Evolutionary conservation across 2,113 vertebrate genomes (phyloP).

Genomic region (Spea bombifrons): DNA sequence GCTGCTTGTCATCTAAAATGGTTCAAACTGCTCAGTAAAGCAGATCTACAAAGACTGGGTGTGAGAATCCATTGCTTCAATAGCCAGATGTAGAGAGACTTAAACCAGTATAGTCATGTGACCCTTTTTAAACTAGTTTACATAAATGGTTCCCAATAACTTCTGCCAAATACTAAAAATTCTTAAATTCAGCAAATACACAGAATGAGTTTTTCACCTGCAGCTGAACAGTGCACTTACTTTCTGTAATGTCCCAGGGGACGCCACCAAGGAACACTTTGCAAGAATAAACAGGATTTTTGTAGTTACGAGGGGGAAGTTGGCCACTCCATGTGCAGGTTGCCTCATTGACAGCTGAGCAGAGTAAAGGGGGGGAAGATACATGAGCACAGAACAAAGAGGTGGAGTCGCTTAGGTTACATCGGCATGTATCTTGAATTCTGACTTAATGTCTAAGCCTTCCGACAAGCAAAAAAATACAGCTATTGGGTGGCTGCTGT

Average conservation of each 20-base stretch:
- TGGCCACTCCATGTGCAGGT: conserved; percentile 96
- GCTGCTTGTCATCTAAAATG: background rate
- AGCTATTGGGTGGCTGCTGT: too few relatives aligned
- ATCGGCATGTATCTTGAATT: too few relatives aligned
- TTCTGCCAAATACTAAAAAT: too few relatives aligned
- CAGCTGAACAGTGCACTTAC: conserved; percentile 58
- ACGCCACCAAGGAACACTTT: conserved; percentile 97
- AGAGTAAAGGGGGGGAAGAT: background rate
- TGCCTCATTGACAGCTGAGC: conserved; percentile 92
- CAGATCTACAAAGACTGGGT: background rate
- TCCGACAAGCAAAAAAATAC: too few relatives aligned
- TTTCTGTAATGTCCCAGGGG: conserved; percentile 98
- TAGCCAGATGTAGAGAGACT: too few relatives aligned
- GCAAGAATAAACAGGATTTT: conserved; percentile 93
- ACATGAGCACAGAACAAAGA: background rate
- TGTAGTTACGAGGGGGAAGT: conserved; percentile 92
- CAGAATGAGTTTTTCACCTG: too few relatives aligned
- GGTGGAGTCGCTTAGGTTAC: too few relatives aligned
- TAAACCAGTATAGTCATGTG: background rate
- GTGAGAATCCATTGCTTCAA: background rate
- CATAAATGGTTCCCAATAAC: too few relatives aligned
- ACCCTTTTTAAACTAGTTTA: background rate
- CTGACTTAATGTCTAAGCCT: too few relatives aligned
- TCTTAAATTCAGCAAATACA: too few relatives aligned
- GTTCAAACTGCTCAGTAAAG: background rate